Conservation (phyloP, 2,888 invertebrate genomes). For the Alcis repandata region DNA sequence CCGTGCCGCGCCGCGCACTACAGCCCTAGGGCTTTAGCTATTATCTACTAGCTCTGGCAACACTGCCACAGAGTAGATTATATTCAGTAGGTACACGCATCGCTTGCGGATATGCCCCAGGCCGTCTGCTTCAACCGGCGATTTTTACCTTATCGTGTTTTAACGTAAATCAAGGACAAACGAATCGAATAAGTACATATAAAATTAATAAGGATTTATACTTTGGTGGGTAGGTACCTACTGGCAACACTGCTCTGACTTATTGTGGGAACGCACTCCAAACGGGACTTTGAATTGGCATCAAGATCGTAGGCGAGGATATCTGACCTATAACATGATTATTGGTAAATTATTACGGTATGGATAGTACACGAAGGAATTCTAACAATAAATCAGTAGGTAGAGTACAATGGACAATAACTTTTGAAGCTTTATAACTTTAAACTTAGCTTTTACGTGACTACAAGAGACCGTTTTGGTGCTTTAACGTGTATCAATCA, state of each 20-base stretch:
- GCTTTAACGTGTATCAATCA: not conserved
- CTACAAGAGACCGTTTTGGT: not conserved
- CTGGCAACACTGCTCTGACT: conserved; percentile 9
- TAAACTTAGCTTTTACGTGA: not conserved
- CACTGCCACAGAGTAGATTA: not conserved
- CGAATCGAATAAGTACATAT: not conserved
- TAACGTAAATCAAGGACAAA: not conserved
- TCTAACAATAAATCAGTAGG: conserved; percentile 8
- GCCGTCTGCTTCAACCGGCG: too few species aligned
- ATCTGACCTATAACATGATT: conserved; percentile 26
- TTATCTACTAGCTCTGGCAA: not conserved
- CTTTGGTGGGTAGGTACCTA: too few species aligned
- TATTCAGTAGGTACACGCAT: not conserved
- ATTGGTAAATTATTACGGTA: conserved; percentile 27
- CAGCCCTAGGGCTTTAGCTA: conserved; percentile 53
- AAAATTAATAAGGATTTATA: too few species aligned
- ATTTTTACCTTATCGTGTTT: not conserved
- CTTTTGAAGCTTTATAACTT: not conserved
- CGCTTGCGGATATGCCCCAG: too few species aligned
- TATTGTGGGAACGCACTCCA: conserved; percentile 11
- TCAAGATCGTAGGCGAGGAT: conserved; percentile 22
- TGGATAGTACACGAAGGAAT: conserved; percentile 20
- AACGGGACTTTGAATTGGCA: conserved; percentile 32
- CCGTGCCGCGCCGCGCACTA: conserved; percentile 42
- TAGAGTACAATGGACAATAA: not conserved